Evolutionary conservation across 2,888 invertebrate genomes (phyloP).

Genomic region (Philereme vetulata): DNA sequence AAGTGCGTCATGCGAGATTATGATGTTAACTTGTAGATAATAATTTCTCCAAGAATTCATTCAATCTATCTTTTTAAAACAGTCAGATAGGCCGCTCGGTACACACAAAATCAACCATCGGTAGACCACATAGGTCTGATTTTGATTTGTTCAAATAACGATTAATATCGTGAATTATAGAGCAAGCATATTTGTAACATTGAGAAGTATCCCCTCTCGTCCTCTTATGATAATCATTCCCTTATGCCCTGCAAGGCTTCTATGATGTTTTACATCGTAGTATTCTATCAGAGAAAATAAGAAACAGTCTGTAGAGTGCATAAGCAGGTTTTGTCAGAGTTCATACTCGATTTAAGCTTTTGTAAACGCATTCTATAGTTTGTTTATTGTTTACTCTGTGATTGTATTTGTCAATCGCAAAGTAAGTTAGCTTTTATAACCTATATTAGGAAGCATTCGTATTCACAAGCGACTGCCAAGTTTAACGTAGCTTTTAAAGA

Average conservation of each 20-base stretch:
- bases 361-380: slow-evolving; percentile 8
- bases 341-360: background rate
- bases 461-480: slow-evolving; percentile 12
- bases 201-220: slow-evolving; percentile 21
- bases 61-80: too few species aligned
- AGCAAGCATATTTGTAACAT: background rate
- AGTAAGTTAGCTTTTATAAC: slow-evolving; percentile 60
- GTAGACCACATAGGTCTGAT: background rate
- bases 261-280: slow-evolving; percentile 25
- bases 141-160: background rate
- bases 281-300: slow-evolving; percentile 11
- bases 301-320: slow-evolving; percentile 15
- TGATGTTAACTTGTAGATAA: too few species aligned
- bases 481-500: background rate
- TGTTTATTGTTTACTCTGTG: slow-evolving; percentile 25
- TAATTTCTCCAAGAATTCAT: too few species aligned
- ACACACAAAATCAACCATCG: too few species aligned
- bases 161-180: too few species aligned
- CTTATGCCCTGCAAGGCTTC: slow-evolving; percentile 27
- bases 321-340: background rate
- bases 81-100: too few species aligned
- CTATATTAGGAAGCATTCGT: slow-evolving; percentile 46
- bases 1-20: too few species aligned
- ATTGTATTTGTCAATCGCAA: slow-evolving; percentile 46
- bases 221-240: slow-evolving; percentile 13